Percentiles rank a stretch among this genome's conserved stretches.
Conservation (phyloP, 2,113 vertebrate genomes). For the Toxotes jaculatrix region DNA sequence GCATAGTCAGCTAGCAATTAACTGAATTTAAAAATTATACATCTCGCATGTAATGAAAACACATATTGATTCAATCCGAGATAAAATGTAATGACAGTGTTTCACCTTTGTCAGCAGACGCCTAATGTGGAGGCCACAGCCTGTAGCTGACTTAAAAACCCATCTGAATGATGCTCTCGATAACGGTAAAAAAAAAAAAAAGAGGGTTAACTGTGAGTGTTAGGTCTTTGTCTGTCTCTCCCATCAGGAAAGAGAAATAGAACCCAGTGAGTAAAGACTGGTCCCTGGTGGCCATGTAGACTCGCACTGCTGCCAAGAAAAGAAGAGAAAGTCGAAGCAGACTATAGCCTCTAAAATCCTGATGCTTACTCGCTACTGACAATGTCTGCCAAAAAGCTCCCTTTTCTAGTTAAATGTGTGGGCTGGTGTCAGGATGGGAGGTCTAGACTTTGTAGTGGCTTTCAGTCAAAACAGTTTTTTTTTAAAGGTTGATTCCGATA, state of each 20-base stretch:
- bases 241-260: slow-evolving; percentile 43
- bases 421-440: slow-evolving; percentile 45
- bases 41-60: too few relatives aligned
- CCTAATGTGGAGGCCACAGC: slow-evolving; percentile 7
- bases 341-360: slow-evolving; percentile 43
- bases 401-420: slow-evolving; percentile 39
- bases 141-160: slow-evolving; percentile 19
- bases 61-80: too few relatives aligned
- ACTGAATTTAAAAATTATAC: too few relatives aligned
- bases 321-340: slow-evolving; percentile 42
- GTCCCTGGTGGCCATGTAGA: slow-evolving; percentile 51
- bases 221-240: slow-evolving; percentile 32
- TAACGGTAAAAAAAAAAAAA: slow-evolving; percentile 26
- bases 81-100: neutral
- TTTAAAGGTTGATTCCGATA: neutral
- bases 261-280: slow-evolving; percentile 44
- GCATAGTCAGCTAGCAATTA: too few relatives aligned
- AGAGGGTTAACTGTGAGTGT: slow-evolving; percentile 24
- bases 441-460: slow-evolving; percentile 13
- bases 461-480: neutral
- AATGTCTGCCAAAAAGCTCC: slow-evolving; percentile 52
- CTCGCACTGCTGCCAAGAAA: slow-evolving; percentile 55
- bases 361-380: slow-evolving; percentile 35
- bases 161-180: slow-evolving; percentile 7
- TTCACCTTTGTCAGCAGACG: slow-evolving; percentile 18